These are phyloP conservation scores for Rhimphoctona megacephalus DNA, from an alignment of 2,888 invertebrate species.

Conservation along the genomic window DNA sequence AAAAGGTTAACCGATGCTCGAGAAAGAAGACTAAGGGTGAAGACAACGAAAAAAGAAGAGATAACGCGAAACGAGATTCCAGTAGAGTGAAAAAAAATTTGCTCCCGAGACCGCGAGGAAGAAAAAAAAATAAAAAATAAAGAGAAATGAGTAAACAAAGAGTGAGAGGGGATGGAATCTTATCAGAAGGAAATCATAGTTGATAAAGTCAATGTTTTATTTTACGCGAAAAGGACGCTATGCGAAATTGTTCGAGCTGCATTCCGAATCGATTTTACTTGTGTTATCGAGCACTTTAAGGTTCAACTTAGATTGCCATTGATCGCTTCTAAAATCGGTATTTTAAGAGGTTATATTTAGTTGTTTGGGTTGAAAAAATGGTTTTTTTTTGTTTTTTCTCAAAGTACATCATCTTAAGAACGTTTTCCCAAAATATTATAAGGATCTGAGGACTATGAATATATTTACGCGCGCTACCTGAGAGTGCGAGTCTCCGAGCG, in stretches of 20 bases:
- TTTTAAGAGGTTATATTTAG: too few relatives aligned
- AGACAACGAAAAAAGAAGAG: background rate
- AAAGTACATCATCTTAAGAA: too few relatives aligned
- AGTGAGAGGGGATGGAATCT: constrained; percentile 6
- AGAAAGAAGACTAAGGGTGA: constrained; percentile 34
- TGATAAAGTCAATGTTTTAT: constrained; percentile 77
- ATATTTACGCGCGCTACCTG: too few relatives aligned
- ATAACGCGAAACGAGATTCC: constrained; percentile 52
- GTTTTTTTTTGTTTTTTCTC: too few relatives aligned
- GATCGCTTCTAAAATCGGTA: background rate
- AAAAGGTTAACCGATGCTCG: constrained; percentile 59
- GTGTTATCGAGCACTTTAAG: constrained; percentile 41
- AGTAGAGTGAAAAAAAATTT: constrained; percentile 46
- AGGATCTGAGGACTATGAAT: too few relatives aligned
- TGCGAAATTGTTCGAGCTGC: constrained; percentile 47
- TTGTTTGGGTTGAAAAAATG: too few relatives aligned
- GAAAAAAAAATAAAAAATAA: background rate
- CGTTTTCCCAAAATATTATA: too few relatives aligned
- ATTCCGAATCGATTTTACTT: constrained; percentile 61
- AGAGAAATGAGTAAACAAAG: background rate
- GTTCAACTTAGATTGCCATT: background rate
- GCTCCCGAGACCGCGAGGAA: constrained; percentile 1
- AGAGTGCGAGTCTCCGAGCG: too few relatives aligned
- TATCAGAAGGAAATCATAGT: constrained; percentile 21
- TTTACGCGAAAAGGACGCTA: constrained; percentile 71